Percentiles rank a stretch among this genome's conserved stretches.
These are phyloP conservation scores for Tethya wilhelma DNA, from an alignment of 37 sponge, comb jelly and placozoan genomes.

Conservation along the genomic window DNA sequence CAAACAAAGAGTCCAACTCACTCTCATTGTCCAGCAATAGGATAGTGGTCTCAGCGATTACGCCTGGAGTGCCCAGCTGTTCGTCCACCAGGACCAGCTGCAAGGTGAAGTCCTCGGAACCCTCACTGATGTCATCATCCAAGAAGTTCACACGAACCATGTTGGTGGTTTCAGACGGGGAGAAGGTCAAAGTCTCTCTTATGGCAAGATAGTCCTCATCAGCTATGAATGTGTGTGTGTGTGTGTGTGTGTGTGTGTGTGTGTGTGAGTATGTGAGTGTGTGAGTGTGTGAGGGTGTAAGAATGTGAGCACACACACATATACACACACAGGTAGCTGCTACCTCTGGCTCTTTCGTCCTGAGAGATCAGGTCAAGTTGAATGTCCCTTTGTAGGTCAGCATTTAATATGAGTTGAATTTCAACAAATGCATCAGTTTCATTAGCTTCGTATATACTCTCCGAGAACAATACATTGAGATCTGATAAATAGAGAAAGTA, in stretches of 20 bases:
- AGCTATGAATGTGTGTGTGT: too few species aligned
- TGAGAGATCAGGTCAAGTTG: background rate
- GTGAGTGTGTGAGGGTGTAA: too few species aligned
- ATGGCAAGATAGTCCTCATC: slow-evolving; percentile 14
- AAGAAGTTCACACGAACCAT: background rate
- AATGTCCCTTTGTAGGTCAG: slow-evolving; percentile 5
- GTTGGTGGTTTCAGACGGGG: background rate
- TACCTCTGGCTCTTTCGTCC: slow-evolving; percentile 15
- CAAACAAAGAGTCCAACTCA: background rate
- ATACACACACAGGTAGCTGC: too few species aligned
- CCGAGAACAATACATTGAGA: slow-evolving; percentile 2
- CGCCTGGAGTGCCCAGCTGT: background rate
- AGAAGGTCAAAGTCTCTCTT: slow-evolving; percentile 11
- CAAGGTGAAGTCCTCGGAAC: slow-evolving; percentile 7
- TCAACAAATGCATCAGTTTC: background rate
- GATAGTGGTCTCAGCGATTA: background rate
- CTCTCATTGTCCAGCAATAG: slow-evolving; percentile 15
- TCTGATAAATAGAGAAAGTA: too few species aligned
- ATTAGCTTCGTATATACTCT: background rate
- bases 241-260: too few species aligned
- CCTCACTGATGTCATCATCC: slow-evolving; percentile 25
- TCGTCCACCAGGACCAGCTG: slow-evolving; percentile 8
- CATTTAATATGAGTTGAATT: background rate
- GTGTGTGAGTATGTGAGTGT: too few species aligned
- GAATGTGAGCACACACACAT: too few species aligned